Evolutionary conservation across 2,113 vertebrate genomes (phyloP).

Genomic region (Heterochromis multidens): DNA sequence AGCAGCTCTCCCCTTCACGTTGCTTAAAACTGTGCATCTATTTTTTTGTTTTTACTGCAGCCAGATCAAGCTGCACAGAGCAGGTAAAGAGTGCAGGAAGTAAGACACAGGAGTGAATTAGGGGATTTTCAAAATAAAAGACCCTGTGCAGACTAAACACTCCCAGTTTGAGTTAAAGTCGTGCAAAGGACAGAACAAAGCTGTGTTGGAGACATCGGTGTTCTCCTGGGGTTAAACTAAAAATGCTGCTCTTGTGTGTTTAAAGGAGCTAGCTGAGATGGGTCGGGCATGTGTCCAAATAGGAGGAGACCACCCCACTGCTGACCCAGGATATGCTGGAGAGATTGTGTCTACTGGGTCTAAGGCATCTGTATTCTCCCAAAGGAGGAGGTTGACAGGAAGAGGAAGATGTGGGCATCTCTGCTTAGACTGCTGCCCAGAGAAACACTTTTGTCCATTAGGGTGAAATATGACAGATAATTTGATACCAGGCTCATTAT

Average conservation of each 20-base stretch:
- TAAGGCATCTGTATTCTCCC: not conserved
- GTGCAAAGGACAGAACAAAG: no score
- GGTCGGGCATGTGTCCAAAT: not conserved
- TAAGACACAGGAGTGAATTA: not conserved
- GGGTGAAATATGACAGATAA: not conserved
- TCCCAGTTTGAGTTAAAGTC: not conserved
- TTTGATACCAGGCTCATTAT: not conserved
- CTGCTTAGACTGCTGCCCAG: not conserved
- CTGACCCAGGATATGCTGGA: not conserved
- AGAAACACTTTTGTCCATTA: not conserved
- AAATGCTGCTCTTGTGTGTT: not conserved
- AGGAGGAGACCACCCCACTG: no score
- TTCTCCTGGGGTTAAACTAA: not conserved
- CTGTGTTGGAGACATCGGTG: rapidly evolving
- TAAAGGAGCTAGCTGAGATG: no score
- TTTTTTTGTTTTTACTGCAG: not conserved
- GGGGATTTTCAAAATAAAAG: not conserved
- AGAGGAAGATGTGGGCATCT: rapidly evolving
- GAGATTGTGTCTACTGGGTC: not conserved
- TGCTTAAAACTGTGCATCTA: not conserved
- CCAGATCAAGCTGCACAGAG: not conserved
- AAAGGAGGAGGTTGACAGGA: not conserved
- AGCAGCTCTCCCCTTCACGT: not conserved
- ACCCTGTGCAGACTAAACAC: not conserved
- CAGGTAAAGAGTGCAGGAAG: rapidly evolving